Evolutionary conservation across 35 echinoderm and acorn worm species (phyloP), one percentile per base, ranked within the genome.

Genomic region (Lytechinus variegatus): DNA sequence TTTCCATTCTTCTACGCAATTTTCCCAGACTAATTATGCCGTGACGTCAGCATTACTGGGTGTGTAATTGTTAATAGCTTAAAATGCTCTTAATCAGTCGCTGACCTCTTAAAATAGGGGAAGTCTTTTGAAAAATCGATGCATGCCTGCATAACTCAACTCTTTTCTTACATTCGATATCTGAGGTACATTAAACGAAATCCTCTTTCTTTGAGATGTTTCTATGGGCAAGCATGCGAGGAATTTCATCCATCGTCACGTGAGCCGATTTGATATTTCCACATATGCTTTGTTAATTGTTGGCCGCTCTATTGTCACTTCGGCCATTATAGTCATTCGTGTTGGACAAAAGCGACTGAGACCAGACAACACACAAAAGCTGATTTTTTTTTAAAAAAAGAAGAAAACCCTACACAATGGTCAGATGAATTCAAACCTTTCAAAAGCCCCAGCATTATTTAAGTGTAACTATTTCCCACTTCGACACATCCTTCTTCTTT

Each of bases 51-150:
- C 6, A 13, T 71, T 21, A 71, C 24, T 19, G 3, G 61, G 61
- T 71, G 61, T 79, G 66, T 79, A 79, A 79, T 79, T 79, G 24
- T 79, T 79, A 79, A 79, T 79, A 79, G 66, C 21, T 79, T 71
- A 24, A 24, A 79, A 79, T 79, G 19, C 66, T 79, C 66, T 79
- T 24, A 79, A 24, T 24, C 6, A 79, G 66, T 79, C 66, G 66
- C 66, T 79, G 66, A 79, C 66, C 66, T 16, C 66, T 79, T 79
- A 5, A 79, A 58, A 79, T 8, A n/a, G 19, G 66, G 16, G 66
- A 79, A 79, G 19, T 79, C 66, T 16, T 79, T 79, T 16, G 3
- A 7, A 79, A 19, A n/a, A 79, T 79, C 66, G 19, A 79, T 79
- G n/a, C 6, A 4, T 79, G 21, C 13, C 1, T 79, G 24, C 66